A percentile compares a stretch with the other conserved stretches of the same genome.
Conservation (phyloP, 2,113 vertebrate genomes). For the Platysteira castanea region DNA sequence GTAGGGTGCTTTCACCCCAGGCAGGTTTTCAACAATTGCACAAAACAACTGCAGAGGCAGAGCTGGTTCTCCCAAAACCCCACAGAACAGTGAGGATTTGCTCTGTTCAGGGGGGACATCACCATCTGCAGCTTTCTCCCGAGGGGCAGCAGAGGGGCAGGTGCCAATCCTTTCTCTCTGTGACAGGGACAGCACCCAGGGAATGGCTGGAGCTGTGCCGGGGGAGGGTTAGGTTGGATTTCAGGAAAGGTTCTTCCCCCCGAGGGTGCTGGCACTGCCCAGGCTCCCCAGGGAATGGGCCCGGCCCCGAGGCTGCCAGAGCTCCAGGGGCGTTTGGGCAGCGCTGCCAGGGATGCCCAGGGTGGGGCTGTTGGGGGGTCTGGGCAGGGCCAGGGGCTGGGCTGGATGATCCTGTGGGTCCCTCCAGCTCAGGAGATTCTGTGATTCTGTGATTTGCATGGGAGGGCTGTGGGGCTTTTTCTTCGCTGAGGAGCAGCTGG, state of each 20-base stretch:
- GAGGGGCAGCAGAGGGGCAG: background rate
- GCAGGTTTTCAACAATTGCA: background rate
- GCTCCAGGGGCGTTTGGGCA: background rate
- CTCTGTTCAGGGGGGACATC: background rate
- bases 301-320: background rate
- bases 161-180: background rate
- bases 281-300: background rate
- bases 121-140: background rate
- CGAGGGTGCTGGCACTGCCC: background rate
- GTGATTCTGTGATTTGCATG: background rate
- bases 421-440: background rate
- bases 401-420: background rate
- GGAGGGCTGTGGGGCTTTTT: background rate
- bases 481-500: accelerated
- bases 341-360: background rate
- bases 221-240: accelerated
- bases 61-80: background rate
- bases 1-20: background rate
- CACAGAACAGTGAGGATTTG: background rate
- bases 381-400: accelerated
- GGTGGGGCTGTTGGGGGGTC: background rate
- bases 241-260: background rate
- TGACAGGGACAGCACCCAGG: background rate
- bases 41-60: background rate
- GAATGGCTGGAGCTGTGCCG: accelerated